Evolutionary conservation across 2,113 vertebrate species (phyloP).

Genomic region (Pipa parva): DNA sequence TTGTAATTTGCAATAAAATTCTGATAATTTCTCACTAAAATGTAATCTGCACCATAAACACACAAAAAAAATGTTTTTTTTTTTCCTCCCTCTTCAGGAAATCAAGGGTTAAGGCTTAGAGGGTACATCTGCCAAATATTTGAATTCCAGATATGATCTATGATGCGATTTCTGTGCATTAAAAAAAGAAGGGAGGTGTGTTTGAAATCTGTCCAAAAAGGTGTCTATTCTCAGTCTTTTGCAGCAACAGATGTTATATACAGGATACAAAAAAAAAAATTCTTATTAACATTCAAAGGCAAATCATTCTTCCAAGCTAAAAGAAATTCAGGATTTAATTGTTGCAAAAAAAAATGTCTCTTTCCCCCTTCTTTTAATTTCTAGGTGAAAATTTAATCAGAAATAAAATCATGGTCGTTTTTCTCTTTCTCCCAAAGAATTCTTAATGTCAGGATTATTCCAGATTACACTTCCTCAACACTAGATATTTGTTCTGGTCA

Average conservation of each 20-base stretch:
- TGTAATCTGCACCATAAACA: neutral
- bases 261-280: conserved; percentile 1
- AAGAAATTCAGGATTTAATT: conserved; percentile 11
- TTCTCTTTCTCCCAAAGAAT: neutral
- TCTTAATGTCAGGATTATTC: conserved; percentile 18
- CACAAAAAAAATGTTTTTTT: neutral
- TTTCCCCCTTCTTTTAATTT: conserved; percentile 13
- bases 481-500: neutral
- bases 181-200: conserved; percentile 21
- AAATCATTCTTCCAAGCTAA: conserved; percentile 12
- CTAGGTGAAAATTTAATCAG: conserved; percentile 21
- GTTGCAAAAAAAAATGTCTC: neutral
- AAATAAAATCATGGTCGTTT: conserved; percentile 17
- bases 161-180: conserved; percentile 8
- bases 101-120: conserved; percentile 11
- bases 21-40: conserved; percentile 4
- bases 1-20: conserved; percentile 5
- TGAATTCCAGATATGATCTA: conserved; percentile 30
- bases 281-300: conserved; percentile 15
- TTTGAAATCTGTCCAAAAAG: conserved; percentile 36
- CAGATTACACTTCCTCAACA: conserved; percentile 19
- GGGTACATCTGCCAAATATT: conserved; percentile 19
- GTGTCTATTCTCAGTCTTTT: conserved; percentile 24
- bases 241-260: conserved; percentile 39
- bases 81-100: neutral